Evolutionary conservation across 2,888 invertebrate genomes (phyloP), one percentile per base, ranked within the genome.

Genomic region (Anodontia alba): DNA sequence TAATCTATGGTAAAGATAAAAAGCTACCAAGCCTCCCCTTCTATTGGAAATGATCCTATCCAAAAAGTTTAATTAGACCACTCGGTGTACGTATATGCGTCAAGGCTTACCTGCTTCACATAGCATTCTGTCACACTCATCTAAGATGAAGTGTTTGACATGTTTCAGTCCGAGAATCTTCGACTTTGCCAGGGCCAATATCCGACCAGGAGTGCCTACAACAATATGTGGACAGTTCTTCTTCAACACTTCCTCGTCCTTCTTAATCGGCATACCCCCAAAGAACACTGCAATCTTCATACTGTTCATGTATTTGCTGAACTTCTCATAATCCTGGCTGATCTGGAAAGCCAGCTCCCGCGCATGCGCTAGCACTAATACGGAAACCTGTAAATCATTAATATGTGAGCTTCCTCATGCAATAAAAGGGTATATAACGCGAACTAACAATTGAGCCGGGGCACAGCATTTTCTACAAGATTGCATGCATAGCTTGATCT

Each of bases 111-210:
- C 98, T 94, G 98, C 96, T 92, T 97, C 96, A 95, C 99, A 99
- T 90, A 99, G 96, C 99, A 99, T 99, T 95, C 99, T 99, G 95
- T 99, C 99, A 94, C 99, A 99, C 94, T 99, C 99, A 94, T 99
- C 99, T 84, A 99, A 96, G 93, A 99, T 98, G 95, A 99, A 99
- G 95, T 99, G 99, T 95, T 99, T 99, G 92, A 99, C 95, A 95
- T 99, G 97, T 95, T 99, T 99, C 86, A 99, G 95, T 94, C 97
- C 98, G 42, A 99, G 95, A 93, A 98, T 98, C 95, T 99, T 99
- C 91, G 96, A 97, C 89, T 98, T 96, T 69, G 98, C 97, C 84
- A 99, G 96, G 17, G 99, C 99, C 89, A 99, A 96, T 92, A 99
- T 98, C 90, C 99, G 96, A 73, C 99, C 99, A 0, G 99, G 99